Base-by-base conservation (phyloP, 2,113 vertebrate species). In the Rhinoderma darwinii region DNA sequence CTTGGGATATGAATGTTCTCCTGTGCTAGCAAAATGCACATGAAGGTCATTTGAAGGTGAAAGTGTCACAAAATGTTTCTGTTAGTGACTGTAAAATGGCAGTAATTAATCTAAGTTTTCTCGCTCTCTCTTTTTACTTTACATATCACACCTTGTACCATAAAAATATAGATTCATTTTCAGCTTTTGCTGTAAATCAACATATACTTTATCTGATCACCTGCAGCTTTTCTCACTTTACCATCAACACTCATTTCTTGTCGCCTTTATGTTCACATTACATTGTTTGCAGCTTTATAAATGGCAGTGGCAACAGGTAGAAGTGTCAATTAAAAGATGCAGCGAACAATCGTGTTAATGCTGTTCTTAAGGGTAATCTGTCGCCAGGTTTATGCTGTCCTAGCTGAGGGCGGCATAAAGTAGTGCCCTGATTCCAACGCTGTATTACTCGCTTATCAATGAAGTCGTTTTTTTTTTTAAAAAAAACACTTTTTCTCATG, bases 251-350 rank as follows among this genome's bases (percentile, higher is more conserved):
- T 63, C 73, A 77, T 76, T 50, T 66, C 54, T 77, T 85, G 77
- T 77, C 72, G 32, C 73, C 20, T 54, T 66, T 76, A 37, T 61
- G 44, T 66, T 77, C 39, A 56, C 37, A 85, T 85, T 77, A 74
- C 56, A 77, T 85, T 76, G 18, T 50, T 77, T 85, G 51, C 73
- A 77, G 63, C 27, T 37, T 47, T 56, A 59, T 50, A 84, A 30
- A 77, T 43, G 56, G 39, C 27, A 85, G 17, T 9, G 4, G 9
- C 56, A 73, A 51, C 47, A 84, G 83, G 51, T 76, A 75, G 41
- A 77, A 47, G 84, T 85, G 72, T 85, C 77, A 85, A 85, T 85
- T 75, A 77, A 27, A 66, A 41, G n/a, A 56, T 77, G 73, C 43
- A 41, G 73, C 22, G 56, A 44, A 50, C 41, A 63, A 63, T 41